These are phyloP conservation scores for Drosophila aldrichi DNA, from an alignment of 2,888 invertebrate species.

Conservation along the genomic window DNA sequence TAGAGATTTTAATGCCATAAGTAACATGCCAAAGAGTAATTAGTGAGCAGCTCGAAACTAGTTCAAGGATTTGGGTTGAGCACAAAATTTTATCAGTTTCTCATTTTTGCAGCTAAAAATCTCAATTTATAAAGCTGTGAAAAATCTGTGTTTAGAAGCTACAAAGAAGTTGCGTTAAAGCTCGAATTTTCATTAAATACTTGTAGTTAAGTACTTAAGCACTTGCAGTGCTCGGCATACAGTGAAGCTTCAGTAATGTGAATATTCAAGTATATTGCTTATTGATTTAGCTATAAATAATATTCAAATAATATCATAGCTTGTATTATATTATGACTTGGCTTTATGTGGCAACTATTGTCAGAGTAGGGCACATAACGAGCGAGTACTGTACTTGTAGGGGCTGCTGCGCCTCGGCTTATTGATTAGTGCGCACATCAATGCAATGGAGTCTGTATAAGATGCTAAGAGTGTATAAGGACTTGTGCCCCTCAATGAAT, in stretches of 20 bases:
- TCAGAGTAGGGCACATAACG: neutral
- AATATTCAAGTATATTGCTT: no score
- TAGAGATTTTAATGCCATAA: slow-evolving; percentile 67
- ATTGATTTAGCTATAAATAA: no score
- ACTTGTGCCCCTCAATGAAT: slow-evolving; percentile 43
- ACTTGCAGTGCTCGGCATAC: neutral
- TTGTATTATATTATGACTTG: no score
- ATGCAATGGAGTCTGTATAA: slow-evolving; percentile 36
- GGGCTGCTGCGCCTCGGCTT: slow-evolving; percentile 14
- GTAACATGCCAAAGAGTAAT: slow-evolving; percentile 75
- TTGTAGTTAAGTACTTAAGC: neutral
- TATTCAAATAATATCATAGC: no score
- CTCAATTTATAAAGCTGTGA: slow-evolving; percentile 10
- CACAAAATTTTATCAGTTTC: slow-evolving; percentile 1
- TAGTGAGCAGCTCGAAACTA: slow-evolving; percentile 45
- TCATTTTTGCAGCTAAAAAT: neutral
- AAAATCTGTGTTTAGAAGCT: neutral
- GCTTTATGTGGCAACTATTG: no score
- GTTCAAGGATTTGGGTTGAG: slow-evolving; percentile 38
- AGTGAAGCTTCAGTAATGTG: neutral
- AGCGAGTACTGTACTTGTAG: neutral
- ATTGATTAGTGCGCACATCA: slow-evolving; percentile 47
- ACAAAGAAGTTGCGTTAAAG: neutral
- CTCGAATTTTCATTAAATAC: neutral
- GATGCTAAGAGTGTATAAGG: slow-evolving; percentile 33